Conservation (phyloP, 2,888 invertebrate species). For the Chrysolina americana region DNA sequence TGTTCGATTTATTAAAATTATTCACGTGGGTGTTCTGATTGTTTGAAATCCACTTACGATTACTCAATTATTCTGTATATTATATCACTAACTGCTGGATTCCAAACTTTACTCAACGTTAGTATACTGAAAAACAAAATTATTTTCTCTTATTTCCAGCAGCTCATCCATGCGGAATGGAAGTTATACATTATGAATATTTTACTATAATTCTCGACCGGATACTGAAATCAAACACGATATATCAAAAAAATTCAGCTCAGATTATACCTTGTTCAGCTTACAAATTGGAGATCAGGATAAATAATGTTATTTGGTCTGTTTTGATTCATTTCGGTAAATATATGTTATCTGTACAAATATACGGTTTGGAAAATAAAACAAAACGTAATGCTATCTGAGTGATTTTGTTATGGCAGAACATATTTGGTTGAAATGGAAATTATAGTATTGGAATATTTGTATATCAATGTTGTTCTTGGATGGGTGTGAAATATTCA, state of each 20-base stretch:
- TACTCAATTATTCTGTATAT: no score
- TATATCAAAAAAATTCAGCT: background rate
- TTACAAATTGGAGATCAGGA: background rate
- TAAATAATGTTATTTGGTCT: background rate
- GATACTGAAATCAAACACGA: no score
- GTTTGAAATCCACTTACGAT: no score
- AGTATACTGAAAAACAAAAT: no score
- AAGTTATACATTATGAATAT: no score
- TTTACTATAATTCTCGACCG: no score
- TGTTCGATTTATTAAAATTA: no score
- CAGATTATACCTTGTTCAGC: slow-evolving; percentile 3
- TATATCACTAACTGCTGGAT: no score
- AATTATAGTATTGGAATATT: slow-evolving; percentile 10
- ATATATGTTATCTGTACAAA: slow-evolving; percentile 16
- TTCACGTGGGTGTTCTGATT: no score
- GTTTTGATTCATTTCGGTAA: background rate
- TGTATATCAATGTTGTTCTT: background rate
- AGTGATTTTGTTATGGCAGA: background rate
- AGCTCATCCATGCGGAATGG: no score
- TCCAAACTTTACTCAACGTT: no score
- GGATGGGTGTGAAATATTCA: background rate
- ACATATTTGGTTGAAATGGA: background rate
- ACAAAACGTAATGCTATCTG: background rate
- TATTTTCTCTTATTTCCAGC: no score
- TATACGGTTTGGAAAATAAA: slow-evolving; percentile 11